Conservation (phyloP, 2,797 vertebrate species). For the Alfaro cultratus region DNA sequence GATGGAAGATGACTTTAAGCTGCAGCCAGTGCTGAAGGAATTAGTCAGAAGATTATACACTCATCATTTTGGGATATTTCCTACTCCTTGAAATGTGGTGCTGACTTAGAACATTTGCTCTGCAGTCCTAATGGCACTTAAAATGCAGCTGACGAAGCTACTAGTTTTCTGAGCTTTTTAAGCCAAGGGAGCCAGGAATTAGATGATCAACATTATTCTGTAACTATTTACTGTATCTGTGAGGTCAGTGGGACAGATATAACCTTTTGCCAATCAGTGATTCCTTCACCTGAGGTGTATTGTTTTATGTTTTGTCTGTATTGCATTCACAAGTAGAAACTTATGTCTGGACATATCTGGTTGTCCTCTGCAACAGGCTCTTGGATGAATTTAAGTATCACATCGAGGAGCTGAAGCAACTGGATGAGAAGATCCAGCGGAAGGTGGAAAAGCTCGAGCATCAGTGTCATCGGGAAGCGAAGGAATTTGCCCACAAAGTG, state of each 20-base stretch:
- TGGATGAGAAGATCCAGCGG: constrained; percentile 98
- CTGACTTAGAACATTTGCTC: constrained; percentile 85
- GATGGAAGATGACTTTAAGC: constrained; percentile 85
- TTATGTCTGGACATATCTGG: constrained; percentile 15
- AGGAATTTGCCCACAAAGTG: constrained; percentile 98
- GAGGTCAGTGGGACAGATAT: constrained; percentile 72
- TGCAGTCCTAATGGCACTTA: constrained; percentile 81
- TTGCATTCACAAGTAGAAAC: constrained; percentile 10
- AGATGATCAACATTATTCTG: constrained; percentile 66
- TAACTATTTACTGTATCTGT: constrained; percentile 65
- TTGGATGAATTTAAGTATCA: constrained; percentile 98
- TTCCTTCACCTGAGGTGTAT: constrained; percentile 19
- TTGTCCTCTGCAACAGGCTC: constrained; percentile 80
- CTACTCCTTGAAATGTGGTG: constrained; percentile 81
- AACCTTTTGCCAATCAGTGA: constrained; percentile 57
- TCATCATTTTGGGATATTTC: constrained; percentile 86
- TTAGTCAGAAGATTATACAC: constrained; percentile 87
- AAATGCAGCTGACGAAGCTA: constrained; percentile 85
- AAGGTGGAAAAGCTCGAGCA: constrained; percentile 98
- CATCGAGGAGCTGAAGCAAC: constrained; percentile 95
- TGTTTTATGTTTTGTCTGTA: constrained; percentile 30
- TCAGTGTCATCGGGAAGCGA: constrained; percentile 97
- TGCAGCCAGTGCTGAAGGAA: constrained; percentile 82
- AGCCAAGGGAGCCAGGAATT: constrained; percentile 76
- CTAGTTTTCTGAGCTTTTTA: constrained; percentile 79